A percentile compares a stretch with the other conserved stretches of the same genome.
phyloP scores from a whole-genome alignment of 2,888 invertebrate species.

The Volucella bombylans region DNA sequence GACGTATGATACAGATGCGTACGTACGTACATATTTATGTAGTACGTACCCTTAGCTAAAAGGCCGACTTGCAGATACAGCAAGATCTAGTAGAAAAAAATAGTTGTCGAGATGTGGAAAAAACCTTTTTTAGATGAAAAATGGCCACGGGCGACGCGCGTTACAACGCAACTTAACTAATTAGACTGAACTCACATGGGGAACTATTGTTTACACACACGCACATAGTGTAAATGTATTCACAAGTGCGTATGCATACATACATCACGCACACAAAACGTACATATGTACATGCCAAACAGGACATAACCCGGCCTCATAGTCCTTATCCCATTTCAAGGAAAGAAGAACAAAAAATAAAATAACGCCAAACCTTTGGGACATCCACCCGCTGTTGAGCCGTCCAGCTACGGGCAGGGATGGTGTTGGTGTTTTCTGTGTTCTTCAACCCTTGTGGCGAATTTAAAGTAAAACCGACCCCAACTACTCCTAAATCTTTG shows the following conservation, averaged over 20 bases:
- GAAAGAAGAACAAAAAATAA: constrained; percentile 31
- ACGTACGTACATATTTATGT: constrained; percentile 34
- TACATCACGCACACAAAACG: constrained; percentile 55
- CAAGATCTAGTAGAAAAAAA: constrained; percentile 54
- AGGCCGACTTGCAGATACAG: constrained; percentile 25
- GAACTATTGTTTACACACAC: constrained; percentile 64
- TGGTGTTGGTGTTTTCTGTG: constrained; percentile 39
- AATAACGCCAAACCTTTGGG: constrained; percentile 59
- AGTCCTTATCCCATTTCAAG: constrained; percentile 65
- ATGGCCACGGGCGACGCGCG: constrained; percentile 73
- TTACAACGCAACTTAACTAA: constrained; percentile 73
- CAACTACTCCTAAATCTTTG: constrained; percentile 14
- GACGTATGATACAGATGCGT: constrained; percentile 2
- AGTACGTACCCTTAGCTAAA: constrained; percentile 6
- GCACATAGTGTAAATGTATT: constrained; percentile 21
- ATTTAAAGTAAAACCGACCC: constrained; percentile 61
- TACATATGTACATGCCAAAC: constrained; percentile 20
- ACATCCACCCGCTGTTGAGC: constrained; percentile 50
- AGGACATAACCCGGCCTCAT: constrained; percentile 53
- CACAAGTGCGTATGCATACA: constrained; percentile 58
- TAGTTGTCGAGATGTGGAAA: constrained; percentile 53
- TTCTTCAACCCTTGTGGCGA: constrained; percentile 68
- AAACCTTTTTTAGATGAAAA: constrained; percentile 71
- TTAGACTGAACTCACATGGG: constrained; percentile 74
- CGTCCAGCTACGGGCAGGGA: constrained; percentile 45